Conservation (phyloP, 2,113 vertebrate genomes). For the Nansenia antarctica region DNA sequence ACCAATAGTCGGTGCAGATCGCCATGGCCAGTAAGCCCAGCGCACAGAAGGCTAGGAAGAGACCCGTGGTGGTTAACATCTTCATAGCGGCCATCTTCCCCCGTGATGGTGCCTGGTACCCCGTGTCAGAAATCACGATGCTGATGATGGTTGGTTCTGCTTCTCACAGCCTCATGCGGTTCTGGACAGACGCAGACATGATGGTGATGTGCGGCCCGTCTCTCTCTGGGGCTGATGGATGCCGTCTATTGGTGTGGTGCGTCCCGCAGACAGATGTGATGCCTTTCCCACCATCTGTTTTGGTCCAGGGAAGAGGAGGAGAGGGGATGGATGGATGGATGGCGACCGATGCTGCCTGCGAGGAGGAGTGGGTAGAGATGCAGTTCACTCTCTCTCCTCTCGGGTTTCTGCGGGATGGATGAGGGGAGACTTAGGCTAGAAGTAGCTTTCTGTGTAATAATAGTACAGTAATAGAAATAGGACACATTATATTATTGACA, state of each 20-base stretch:
- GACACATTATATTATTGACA: background rate
- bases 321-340: slow-evolving; percentile 67
- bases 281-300: slow-evolving; percentile 77
- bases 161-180: slow-evolving; percentile 60
- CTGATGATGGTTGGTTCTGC: no score
- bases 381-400: slow-evolving; percentile 66
- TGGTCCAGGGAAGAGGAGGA: slow-evolving; percentile 56
- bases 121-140: slow-evolving; percentile 64
- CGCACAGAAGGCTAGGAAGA: slow-evolving; percentile 84
- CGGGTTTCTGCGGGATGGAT: slow-evolving; percentile 54
- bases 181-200: slow-evolving; percentile 58
- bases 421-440: slow-evolving; percentile 36
- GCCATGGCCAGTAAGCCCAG: slow-evolving; percentile 85
- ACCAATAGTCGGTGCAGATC: slow-evolving; percentile 90
- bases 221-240: slow-evolving; percentile 45
- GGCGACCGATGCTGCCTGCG: slow-evolving; percentile 62
- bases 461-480: background rate
- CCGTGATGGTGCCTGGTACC: slow-evolving; percentile 69
- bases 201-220: slow-evolving; percentile 54
- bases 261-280: slow-evolving; percentile 62
- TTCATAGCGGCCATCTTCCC: slow-evolving; percentile 88
- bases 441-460: background rate
- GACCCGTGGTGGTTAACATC: slow-evolving; percentile 85
- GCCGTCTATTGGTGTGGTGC: slow-evolving; percentile 65
- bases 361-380: slow-evolving; percentile 66